Base-by-base conservation (phyloP, 2,113 vertebrate genomes). In the Garra rufa region DNA sequence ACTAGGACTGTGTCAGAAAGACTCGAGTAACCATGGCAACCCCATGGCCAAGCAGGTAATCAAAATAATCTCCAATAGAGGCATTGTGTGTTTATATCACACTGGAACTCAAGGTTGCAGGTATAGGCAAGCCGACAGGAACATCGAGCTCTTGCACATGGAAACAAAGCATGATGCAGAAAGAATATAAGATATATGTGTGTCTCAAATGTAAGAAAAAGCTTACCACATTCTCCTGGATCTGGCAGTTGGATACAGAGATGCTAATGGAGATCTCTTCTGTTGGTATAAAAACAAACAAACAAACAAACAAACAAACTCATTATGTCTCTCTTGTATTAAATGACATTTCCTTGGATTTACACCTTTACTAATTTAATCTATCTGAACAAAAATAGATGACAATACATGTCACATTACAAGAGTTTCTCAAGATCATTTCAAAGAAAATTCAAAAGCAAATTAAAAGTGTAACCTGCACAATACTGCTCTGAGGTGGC, bases 221-320 rank as follows among this genome's bases (percentile, higher is more conserved):
- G 67, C 43, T 96, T 88, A 99, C 98, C 97, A 99, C 97, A 21
- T 99, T 99, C 94, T 99, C 98, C 90, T 98, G 97, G 91, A 99
- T 96, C 93, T 99, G 95, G 87, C 96, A 96, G 92, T 99, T 99
- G 88, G 98, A 99, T 83, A 99, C 98, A 4, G 98, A 99, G 92
- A 99, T 99, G 90, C 97, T 99, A 92, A 98, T 91, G 83, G 97
- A 97, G 86, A 98, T 90, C 85, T 98, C 96, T 91, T 97, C 98
- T 99, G 90, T 91, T 91, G 86, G 87, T 24, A 76, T 28, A 30
- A 90, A 41, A 91, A 61, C 52, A 92, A 67, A 91, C 44, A 89
- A 2, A 65, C 14, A 65, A 14, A 44, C 15, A 21, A 13, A n/a
- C n/a, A n/a, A n/a, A n/a, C n/a, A n/a, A 34, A 30, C 17, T 52